A percentile compares a stretch with the other conserved stretches of the same genome.
These are phyloP conservation scores for Alauda arvensis DNA, from an alignment of 2,797 vertebrate genomes.

Conservation along the genomic window DNA sequence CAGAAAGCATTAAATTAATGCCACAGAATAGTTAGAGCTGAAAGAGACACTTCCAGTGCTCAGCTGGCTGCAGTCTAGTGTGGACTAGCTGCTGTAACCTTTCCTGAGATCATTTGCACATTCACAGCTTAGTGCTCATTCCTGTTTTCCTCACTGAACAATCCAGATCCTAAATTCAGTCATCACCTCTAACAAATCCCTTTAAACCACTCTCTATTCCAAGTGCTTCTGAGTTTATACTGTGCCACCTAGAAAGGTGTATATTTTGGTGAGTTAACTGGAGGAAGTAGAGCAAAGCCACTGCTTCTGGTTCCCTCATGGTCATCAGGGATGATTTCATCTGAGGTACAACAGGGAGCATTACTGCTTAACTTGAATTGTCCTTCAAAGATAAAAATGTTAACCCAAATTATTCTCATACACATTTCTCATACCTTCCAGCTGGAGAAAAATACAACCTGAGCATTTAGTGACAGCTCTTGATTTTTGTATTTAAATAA, in stretches of 20 bases:
- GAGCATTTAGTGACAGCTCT: background rate
- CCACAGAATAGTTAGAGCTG: background rate
- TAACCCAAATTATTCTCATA: background rate
- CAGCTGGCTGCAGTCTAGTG: background rate
- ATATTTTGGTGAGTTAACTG: background rate
- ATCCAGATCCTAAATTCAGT: background rate
- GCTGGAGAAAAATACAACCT: background rate
- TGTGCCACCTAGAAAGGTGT: background rate
- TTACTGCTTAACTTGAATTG: background rate
- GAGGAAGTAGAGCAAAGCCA: background rate
- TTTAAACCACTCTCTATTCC: background rate
- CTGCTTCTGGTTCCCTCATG: background rate
- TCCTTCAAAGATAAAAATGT: background rate
- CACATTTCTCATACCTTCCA: background rate
- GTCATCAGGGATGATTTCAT: background rate
- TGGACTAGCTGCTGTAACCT: background rate
- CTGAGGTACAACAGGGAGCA: background rate
- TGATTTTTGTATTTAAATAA: background rate
- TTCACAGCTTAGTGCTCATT: background rate
- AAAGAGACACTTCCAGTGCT: background rate
- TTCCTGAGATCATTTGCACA: background rate
- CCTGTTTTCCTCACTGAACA: background rate
- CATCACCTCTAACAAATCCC: background rate
- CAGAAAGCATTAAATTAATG: constrained; percentile 22
- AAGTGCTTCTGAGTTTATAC: background rate